Base-by-base conservation (phyloP, 2,888 invertebrate genomes). In the Cetonia aurata region DNA sequence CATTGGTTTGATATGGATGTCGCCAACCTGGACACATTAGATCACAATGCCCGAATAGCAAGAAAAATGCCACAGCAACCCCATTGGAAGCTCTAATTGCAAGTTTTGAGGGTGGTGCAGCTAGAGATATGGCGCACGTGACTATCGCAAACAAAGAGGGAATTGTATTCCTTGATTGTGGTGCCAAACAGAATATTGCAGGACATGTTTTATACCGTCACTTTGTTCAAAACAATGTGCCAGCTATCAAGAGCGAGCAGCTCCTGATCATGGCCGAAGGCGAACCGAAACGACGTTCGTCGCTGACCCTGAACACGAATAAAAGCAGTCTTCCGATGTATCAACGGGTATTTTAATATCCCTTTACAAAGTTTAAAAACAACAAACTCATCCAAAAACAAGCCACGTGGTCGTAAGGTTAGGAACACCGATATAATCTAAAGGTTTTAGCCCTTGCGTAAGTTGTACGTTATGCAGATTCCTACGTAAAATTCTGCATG, bases 211-310 rank as follows among this genome's bases (percentile, higher is more conserved):
- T n/a, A n/a, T n/a, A n/a, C n/a, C n/a, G n/a, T n/a, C n/a, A n/a
- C 53, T 12, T 53, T 31, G 3, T 53, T 3, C 25, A 17, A 19
- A 53, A 53, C 31, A 31, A 31, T 3, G 31, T 53, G 13, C 4
- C 53, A 25, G 4, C 53, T 3, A 12, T 53, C 6, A 15, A 3
- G 10, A 53, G 10, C 8, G 3, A 25, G 12, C 53, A 53, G n/a
- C n/a, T n/a, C n/a, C n/a, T n/a, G 53, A 53, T 17, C 10, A 53
- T 53, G 53, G 53, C 4, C 9, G 53, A 53, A 8, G 53, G 6
- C 3, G 17, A 53, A 31, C 53, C 4, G 25, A 53, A 15, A 9
- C 53, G 6, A 44, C 44, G 2, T 6, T 6, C 3, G 6, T 44
- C 1, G 2, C 44, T 1, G 13, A 3, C 6, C 44, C 44, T 13